These are phyloP conservation scores for Tetropium fuscum DNA, from an alignment of 2,888 invertebrate genomes.

Conservation along the genomic window DNA sequence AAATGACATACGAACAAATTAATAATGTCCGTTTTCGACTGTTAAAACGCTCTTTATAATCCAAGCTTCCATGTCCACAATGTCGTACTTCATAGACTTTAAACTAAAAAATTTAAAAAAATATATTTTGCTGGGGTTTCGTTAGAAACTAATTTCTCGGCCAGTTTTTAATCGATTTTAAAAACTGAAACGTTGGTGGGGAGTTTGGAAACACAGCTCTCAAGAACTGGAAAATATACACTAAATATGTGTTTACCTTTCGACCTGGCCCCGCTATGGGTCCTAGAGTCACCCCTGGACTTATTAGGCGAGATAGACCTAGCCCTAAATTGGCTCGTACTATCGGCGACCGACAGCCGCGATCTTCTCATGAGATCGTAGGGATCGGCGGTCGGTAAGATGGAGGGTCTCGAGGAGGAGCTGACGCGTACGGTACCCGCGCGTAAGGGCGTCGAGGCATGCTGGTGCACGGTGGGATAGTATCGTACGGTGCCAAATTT, in stretches of 20 bases:
- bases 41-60: too few relatives aligned
- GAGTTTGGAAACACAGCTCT: too few relatives aligned
- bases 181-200: too few relatives aligned
- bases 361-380: conserved; percentile 87
- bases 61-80: too few relatives aligned
- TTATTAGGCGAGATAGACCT: conserved; percentile 66
- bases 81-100: too few relatives aligned
- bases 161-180: too few relatives aligned
- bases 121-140: too few relatives aligned
- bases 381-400: conserved; percentile 78
- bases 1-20: too few relatives aligned
- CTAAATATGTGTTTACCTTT: conserved; percentile 55
- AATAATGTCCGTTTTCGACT: too few relatives aligned
- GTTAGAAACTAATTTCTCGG: too few relatives aligned
- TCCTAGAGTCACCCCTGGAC: conserved; percentile 40
- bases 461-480: conserved; percentile 55
- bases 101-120: too few relatives aligned
- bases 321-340: conserved; percentile 58
- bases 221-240: neutral
- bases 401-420: conserved; percentile 73
- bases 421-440: conserved; percentile 75
- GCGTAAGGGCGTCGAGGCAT: conserved; percentile 62
- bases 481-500: conserved; percentile 76
- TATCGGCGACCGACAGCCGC: conserved; percentile 74
- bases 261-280: conserved; percentile 44